Base-by-base conservation (phyloP, 2,888 invertebrate genomes). In the Drosophila meridionalis region DNA sequence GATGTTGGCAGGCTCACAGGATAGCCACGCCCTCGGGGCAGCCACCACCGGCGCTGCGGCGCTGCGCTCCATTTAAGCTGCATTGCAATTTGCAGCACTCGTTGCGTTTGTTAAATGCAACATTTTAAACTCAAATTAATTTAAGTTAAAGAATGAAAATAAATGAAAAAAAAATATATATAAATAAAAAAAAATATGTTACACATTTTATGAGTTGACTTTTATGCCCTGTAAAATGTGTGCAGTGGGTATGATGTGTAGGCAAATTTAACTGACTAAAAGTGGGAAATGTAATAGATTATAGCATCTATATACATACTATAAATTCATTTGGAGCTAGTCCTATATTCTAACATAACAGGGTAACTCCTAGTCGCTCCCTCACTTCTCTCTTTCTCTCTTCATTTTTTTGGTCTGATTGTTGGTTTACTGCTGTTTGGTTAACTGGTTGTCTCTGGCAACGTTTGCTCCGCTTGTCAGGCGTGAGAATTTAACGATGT, bases 401-500 rank as follows among this genome's bases (percentile, higher is more conserved):
- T 14, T 45, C n/a, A 14, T 56, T 66, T 56, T 57, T 50, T 52
- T 59, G 50, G 59, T 43, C 56, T 55, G 83, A 66, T 73, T 69
- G 75, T 65, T 69, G 74, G 52, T 61, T 61, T 73, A 68, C 68
- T 65, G 62, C 48, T 56, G 50, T 60, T 55, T 63, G 72, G 57
- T 66, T 69, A 61, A 50, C 58, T 56, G 71, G 67, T 71, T 83
- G 75, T 77, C 74, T 72, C 64, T 62, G 81, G 66, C 68, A 73
- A 68, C 53, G 63, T 71, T 69, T 76, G 52, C 59, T 40, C 32
- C 63, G 61, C 66, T 64, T 75, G 48, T 79, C 84, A 81, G 73
- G 87, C 85, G 85, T 85, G 62, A 76, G 72, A 88, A 77, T 85
- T 85, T 85, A 85, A 85, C 84, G 89, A 85, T 77, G 83, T 88